Conservation (phyloP, 2,113 vertebrate species). For the Neolamprologus cancellatus region DNA sequence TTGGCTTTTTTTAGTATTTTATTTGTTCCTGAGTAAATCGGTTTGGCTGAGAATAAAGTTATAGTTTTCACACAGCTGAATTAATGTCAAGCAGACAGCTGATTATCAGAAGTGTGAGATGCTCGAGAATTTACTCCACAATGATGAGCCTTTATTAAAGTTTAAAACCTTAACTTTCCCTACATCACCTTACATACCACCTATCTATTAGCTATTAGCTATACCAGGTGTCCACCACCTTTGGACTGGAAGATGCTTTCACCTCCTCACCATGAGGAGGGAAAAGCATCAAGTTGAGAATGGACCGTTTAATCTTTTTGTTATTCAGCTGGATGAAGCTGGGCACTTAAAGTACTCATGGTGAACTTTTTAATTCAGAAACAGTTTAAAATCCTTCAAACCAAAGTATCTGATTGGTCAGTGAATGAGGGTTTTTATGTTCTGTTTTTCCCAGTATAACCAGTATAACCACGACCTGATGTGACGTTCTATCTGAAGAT, state of each 20-base stretch:
- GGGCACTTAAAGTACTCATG: neutral
- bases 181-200: neutral
- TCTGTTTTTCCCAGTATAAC: neutral
- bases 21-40: too few relatives aligned
- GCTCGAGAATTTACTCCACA: fast-evolving
- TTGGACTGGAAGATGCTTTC: neutral
- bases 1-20: too few relatives aligned
- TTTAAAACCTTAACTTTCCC: neutral
- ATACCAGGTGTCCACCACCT: neutral
- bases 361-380: neutral
- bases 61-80: neutral
- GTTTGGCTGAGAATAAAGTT: too few relatives aligned
- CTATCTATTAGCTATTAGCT: neutral
- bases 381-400: neutral
- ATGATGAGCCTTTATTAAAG: neutral
- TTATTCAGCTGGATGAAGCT: fast-evolving
- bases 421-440: neutral
- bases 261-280: neutral
- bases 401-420: neutral
- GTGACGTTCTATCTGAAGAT: neutral
- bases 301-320: fast-evolving
- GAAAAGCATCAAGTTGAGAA: neutral
- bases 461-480: neutral
- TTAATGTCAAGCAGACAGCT: fast-evolving
- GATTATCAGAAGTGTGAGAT: neutral